Evolutionary conservation across 2,113 vertebrate genomes (phyloP).

Genomic region (Mixornis gularis): DNA sequence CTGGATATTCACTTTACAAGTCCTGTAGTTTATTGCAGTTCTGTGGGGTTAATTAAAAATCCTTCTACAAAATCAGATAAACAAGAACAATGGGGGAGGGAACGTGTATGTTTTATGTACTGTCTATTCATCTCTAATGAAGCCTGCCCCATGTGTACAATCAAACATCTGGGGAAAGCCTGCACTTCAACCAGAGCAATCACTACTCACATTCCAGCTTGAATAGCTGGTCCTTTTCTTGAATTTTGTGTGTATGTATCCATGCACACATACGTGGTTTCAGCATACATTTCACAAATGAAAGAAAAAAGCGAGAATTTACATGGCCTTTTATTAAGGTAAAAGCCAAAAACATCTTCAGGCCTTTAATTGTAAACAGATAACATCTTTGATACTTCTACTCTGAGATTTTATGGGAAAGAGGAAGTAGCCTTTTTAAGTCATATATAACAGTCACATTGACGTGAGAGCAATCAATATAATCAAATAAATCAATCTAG

Average conservation of each 20-base stretch:
- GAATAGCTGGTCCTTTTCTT: background rate
- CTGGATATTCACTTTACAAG: background rate
- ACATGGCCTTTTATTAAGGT: background rate
- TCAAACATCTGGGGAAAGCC: conserved; percentile 13
- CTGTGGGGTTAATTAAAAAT: conserved; percentile 32
- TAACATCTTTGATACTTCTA: background rate
- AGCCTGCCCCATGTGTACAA: background rate
- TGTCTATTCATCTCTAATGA: background rate
- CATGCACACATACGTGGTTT: background rate
- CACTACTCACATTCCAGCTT: background rate
- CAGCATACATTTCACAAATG: background rate
- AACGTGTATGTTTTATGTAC: background rate
- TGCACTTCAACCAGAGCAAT: background rate
- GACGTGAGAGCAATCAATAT: background rate
- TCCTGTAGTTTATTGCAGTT: background rate
- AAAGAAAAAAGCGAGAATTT: background rate
- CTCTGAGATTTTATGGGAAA: background rate
- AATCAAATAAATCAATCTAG: background rate
- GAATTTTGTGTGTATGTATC: background rate
- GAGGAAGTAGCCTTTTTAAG: background rate
- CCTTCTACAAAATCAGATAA: conserved; percentile 21
- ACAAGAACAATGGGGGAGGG: background rate
- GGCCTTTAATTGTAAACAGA: background rate
- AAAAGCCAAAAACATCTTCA: background rate
- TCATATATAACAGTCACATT: background rate